A percentile compares a stretch with the other conserved stretches of the same genome.
These are phyloP conservation scores for Salmo trutta DNA, from an alignment of 2,797 vertebrate species.

Conservation along the genomic window DNA sequence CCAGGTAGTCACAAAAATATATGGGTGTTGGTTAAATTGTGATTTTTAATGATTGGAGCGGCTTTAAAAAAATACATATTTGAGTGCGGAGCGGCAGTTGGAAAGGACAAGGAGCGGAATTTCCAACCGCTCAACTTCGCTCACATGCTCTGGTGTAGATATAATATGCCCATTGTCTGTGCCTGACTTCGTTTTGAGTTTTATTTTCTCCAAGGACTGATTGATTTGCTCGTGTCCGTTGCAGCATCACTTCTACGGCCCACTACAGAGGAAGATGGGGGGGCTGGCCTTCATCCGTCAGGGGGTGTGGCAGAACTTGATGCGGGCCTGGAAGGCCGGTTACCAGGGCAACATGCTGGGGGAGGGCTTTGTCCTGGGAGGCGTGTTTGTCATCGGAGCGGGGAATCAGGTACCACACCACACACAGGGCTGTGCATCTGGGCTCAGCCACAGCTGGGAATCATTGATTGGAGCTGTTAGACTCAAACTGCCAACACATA, in stretches of 20 bases:
- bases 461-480: too few species aligned
- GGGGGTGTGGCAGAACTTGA: constrained; percentile 91
- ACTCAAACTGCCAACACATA: too few species aligned
- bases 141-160: too few species aligned
- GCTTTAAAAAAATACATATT: too few species aligned
- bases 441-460: too few species aligned
- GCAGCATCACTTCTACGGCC: constrained; percentile 91
- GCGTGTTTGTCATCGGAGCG: constrained; percentile 93
- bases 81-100: too few species aligned
- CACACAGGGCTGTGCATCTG: too few species aligned
- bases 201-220: background rate
- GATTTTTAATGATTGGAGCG: too few species aligned
- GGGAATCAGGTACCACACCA: constrained; percentile 84
- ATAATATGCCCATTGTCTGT: background rate
- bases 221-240: constrained; percentile 7
- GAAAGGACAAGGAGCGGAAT: too few species aligned
- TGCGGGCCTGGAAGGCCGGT: constrained; percentile 87
- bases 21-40: too few species aligned
- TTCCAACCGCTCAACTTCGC: too few species aligned
- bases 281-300: constrained; percentile 86
- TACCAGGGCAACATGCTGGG: constrained; percentile 92
- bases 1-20: too few species aligned
- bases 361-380: constrained; percentile 92
- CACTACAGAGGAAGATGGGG: constrained; percentile 86
- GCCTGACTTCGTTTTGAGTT: background rate